A percentile compares a stretch with the other conserved stretches of the same genome.
Evolutionary conservation across 2,113 vertebrate species (phyloP).

Genomic region (Salvelinus fontinalis): DNA sequence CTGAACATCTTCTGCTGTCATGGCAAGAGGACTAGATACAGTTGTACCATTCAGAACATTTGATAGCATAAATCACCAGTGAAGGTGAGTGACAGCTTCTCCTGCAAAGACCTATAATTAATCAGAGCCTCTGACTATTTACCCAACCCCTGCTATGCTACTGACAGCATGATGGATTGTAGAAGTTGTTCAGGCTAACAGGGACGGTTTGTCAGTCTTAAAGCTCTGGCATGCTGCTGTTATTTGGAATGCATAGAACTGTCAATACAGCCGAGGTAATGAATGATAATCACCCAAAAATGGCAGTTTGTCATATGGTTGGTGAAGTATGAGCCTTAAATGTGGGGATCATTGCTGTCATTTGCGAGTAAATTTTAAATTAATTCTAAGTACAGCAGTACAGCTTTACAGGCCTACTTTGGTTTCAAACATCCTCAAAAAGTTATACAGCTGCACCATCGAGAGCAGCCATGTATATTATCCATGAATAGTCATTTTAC

Average conservation of each 20-base stretch:
- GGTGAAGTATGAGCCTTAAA: conserved; percentile 54
- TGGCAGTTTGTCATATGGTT: conserved; percentile 55
- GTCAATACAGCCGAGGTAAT: conserved; percentile 41
- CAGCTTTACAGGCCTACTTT: neutral
- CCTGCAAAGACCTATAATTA: conserved; percentile 65
- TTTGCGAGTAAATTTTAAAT: conserved; percentile 6
- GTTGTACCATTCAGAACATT: conserved; percentile 56
- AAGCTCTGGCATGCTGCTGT: conserved; percentile 55
- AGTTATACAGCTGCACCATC: no score
- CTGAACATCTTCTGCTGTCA: conserved; percentile 44
- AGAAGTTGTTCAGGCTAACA: conserved; percentile 67
- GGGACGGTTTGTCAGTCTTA: conserved; percentile 53
- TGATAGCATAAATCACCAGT: conserved; percentile 51
- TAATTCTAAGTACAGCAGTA: neutral
- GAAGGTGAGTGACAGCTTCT: conserved; percentile 60
- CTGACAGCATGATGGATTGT: conserved; percentile 72
- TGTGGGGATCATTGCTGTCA: conserved; percentile 34
- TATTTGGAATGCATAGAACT: conserved; percentile 54
- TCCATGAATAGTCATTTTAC: no score
- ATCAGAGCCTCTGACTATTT: conserved; percentile 55
- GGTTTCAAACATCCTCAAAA: conserved; percentile 10
- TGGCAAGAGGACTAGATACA: conserved; percentile 49
- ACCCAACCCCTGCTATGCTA: conserved; percentile 45
- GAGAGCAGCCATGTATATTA: no score
- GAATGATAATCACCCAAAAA: conserved; percentile 46